These are phyloP conservation scores for Oncorhynchus gorbuscha DNA, from an alignment of 2,113 vertebrate species.

Conservation along the genomic window DNA sequence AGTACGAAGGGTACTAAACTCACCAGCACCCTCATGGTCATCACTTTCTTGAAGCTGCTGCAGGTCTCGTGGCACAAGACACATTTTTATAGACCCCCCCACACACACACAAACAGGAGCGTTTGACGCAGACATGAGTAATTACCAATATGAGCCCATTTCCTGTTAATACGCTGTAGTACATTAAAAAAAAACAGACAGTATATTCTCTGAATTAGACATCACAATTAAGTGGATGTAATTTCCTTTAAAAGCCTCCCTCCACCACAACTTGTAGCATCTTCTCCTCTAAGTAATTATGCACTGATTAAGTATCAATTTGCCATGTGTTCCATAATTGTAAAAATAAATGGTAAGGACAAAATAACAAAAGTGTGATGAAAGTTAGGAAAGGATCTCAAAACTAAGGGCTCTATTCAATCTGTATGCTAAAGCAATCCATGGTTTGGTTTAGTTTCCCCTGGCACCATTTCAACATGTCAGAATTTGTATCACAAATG, in stretches of 20 bases:
- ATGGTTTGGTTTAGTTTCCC: no score
- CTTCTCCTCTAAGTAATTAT: background rate
- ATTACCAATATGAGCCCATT: slow-evolving; percentile 23
- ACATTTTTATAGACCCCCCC: slow-evolving; percentile 27
- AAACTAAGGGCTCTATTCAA: no score
- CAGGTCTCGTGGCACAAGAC: slow-evolving; percentile 5
- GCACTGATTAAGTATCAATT: background rate
- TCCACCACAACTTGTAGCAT: no score
- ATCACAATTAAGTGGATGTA: background rate
- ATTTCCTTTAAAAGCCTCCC: background rate
- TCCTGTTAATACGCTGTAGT: background rate
- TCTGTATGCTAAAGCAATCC: no score
- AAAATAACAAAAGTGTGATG: no score
- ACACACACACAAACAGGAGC: background rate
- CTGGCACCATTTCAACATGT: no score
- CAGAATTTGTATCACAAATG: no score
- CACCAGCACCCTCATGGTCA: slow-evolving; percentile 32
- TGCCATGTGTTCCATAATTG: background rate
- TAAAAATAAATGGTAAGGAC: no score
- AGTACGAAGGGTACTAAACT: slow-evolving; percentile 54
- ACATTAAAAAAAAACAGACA: no score
- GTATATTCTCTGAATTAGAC: background rate
- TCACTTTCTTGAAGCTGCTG: slow-evolving; percentile 2
- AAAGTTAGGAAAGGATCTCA: no score
- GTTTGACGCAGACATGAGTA: slow-evolving; percentile 21